These are phyloP conservation scores for Drosophila kambysellisi DNA, from an alignment of 2,888 invertebrate genomes.

Conservation along the genomic window DNA sequence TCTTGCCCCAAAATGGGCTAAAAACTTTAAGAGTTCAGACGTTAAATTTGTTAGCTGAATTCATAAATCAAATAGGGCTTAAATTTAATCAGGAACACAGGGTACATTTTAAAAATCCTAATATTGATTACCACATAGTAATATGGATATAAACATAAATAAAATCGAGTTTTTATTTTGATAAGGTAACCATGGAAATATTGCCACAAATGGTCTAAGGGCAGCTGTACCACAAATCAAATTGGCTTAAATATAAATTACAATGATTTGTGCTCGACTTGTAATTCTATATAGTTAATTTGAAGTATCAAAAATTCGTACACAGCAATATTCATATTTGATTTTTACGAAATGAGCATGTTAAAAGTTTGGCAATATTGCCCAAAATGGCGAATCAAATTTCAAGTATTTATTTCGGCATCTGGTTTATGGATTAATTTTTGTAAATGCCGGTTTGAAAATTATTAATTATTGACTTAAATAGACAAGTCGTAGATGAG, in stretches of 20 bases:
- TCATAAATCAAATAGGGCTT: slow-evolving; percentile 5
- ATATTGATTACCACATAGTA: neutral
- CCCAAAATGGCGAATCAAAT: neutral
- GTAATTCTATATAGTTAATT: neutral
- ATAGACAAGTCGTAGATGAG: neutral
- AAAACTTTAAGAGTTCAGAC: neutral
- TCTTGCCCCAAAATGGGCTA: slow-evolving; percentile 17
- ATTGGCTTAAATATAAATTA: neutral
- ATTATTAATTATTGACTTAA: neutral
- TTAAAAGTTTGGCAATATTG: neutral
- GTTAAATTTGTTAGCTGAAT: neutral
- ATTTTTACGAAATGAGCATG: neutral
- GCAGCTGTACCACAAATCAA: neutral
- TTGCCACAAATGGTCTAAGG: neutral
- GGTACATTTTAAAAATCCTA: neutral
- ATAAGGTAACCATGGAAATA: neutral
- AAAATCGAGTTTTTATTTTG: neutral
- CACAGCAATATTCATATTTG: neutral
- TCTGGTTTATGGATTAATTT: neutral
- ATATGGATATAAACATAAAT: neutral
- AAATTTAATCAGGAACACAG: neutral
- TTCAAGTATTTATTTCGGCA: neutral
- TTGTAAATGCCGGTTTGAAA: neutral
- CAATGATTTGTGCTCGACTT: neutral
- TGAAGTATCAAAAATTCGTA: too few relatives aligned